Evolutionary conservation across 1,140 invertebrate genomes (phyloP).

Genomic region (Dufourea novaeangliae): DNA sequence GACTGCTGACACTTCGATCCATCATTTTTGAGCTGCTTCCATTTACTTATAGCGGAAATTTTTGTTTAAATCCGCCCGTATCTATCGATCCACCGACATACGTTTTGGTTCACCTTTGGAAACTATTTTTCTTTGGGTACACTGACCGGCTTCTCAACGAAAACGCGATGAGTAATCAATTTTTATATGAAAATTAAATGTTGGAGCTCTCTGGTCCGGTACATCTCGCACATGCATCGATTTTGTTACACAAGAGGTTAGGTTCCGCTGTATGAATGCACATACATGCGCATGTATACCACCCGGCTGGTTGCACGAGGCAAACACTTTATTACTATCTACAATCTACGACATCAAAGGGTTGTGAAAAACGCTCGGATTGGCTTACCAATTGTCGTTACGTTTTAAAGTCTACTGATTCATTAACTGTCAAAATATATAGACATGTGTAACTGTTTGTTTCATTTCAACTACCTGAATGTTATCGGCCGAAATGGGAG

Average conservation of each 20-base stretch:
- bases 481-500: too few relatives aligned
- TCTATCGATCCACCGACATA: too few relatives aligned
- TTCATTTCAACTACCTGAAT: too few relatives aligned
- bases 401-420: too few relatives aligned
- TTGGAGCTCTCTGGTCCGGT: conserved; percentile 15
- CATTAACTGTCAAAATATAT: too few relatives aligned
- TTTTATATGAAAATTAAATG: not conserved
- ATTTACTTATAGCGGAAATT: not conserved
- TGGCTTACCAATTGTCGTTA: too few relatives aligned
- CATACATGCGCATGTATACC: too few relatives aligned
- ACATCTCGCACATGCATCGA: conserved; percentile 43
- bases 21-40: conserved; percentile 35
- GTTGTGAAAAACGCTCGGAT: not conserved
- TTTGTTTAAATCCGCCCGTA: not conserved
- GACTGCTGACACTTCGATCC: conserved; percentile 9
- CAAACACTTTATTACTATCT: not conserved
- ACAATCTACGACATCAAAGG: not conserved
- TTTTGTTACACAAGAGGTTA: conserved; percentile 35
- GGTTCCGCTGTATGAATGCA: not conserved
- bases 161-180: not conserved
- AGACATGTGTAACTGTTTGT: too few relatives aligned
- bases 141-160: not conserved
- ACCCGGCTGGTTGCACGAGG: too few relatives aligned
- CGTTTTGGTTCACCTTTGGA: not conserved
- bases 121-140: not conserved